Evolutionary conservation across 2,888 invertebrate genomes (phyloP).

Genomic region (Pachydiplax longipennis): DNA sequence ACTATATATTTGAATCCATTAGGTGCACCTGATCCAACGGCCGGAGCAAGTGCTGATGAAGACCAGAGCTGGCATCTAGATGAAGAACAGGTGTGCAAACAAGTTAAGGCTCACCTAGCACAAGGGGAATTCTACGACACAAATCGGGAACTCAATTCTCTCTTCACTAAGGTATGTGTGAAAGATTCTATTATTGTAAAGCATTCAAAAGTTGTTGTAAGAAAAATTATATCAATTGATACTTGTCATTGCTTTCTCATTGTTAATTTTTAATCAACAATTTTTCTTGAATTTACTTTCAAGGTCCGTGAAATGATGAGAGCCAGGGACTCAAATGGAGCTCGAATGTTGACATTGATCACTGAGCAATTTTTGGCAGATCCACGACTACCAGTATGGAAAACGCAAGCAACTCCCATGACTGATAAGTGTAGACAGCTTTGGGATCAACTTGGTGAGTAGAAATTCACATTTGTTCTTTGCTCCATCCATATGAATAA

Average conservation of each 20-base stretch:
- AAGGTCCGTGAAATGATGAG: slow-evolving; percentile 86
- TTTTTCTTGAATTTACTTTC: slow-evolving; percentile 48
- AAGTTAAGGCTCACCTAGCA: slow-evolving; percentile 81
- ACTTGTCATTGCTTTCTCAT: too few species aligned
- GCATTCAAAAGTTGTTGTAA: too few species aligned
- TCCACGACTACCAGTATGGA: slow-evolving; percentile 79
- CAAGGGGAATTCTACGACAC: slow-evolving; percentile 86
- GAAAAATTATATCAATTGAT: too few species aligned
- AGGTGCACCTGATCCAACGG: slow-evolving; percentile 88
- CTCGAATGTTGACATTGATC: slow-evolving; percentile 83
- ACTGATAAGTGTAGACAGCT: slow-evolving; percentile 84
- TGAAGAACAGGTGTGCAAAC: slow-evolving; percentile 86
- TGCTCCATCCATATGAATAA: background rate
- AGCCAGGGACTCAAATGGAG: slow-evolving; percentile 85
- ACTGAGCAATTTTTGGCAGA: slow-evolving; percentile 88
- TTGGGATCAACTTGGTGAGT: slow-evolving; percentile 80
- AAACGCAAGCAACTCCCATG: slow-evolving; percentile 84
- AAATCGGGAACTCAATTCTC: slow-evolving; percentile 82
- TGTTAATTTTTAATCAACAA: too few species aligned
- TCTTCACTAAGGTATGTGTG: slow-evolving; percentile 80
- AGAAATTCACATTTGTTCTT: background rate
- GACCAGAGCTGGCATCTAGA: slow-evolving; percentile 88
- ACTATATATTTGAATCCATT: slow-evolving; percentile 60
- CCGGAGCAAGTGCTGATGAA: slow-evolving; percentile 83
- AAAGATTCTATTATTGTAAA: background rate